Evolutionary conservation across 2,888 invertebrate genomes (phyloP).

Genomic region (Gibbula magus): DNA sequence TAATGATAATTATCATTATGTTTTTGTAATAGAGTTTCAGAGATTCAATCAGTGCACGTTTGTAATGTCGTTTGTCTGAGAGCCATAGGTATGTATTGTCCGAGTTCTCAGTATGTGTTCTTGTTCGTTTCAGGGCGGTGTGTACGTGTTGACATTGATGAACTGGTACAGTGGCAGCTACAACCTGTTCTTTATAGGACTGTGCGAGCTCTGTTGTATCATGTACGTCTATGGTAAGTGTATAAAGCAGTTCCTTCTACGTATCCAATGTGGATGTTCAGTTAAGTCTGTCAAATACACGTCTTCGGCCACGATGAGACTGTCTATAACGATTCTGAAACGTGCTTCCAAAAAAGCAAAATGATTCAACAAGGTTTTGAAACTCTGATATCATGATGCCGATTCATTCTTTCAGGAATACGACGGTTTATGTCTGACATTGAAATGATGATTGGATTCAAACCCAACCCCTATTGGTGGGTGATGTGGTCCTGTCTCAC

Average conservation of each 20-base stretch:
- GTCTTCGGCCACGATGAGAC: not conserved
- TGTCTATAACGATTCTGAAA: not conserved
- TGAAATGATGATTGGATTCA: slow-evolving; percentile 38
- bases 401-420: slow-evolving; percentile 6
- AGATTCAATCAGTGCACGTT: too few species aligned
- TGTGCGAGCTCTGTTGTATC: slow-evolving; percentile 63
- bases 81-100: too few species aligned
- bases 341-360: not conserved
- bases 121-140: slow-evolving; percentile 59
- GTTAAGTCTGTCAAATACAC: too few species aligned
- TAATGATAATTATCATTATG: too few species aligned
- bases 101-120: too few species aligned
- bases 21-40: too few species aligned
- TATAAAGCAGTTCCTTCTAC: not conserved
- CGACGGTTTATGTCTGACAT: slow-evolving; percentile 30
- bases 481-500: slow-evolving; percentile 33
- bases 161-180: slow-evolving; percentile 70
- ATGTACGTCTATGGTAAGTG: slow-evolving; percentile 64
- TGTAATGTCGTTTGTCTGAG: too few species aligned
- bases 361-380: not conserved
- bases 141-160: slow-evolving; percentile 66
- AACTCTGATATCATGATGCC: not conserved
- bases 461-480: slow-evolving; percentile 35
- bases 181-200: slow-evolving; percentile 65
- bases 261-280: too few species aligned